Base-by-base conservation (phyloP, 2,888 invertebrate genomes). In the Nemotelus pantherinus region DNA sequence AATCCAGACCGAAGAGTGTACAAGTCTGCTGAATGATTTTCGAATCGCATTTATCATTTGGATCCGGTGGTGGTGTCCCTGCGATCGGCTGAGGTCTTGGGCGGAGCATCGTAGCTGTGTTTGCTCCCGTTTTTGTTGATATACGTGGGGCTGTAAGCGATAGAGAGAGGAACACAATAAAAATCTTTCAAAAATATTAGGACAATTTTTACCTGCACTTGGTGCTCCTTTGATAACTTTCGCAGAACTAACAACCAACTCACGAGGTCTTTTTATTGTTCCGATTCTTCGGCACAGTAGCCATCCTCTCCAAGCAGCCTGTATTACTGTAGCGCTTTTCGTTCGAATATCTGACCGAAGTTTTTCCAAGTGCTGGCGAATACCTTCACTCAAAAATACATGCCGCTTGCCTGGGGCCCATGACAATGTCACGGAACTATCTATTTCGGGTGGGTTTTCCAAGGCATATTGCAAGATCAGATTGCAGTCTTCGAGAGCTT, bases 371-470 rank as follows among this genome's bases (percentile, higher is more conserved):
- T 95, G 95, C 88, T 97, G 96, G 4, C 96, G 90, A 84, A 96
- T 95, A 47, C 95, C 95, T 88, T 97, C 97, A 88, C 96, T 97
- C 79, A 97, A 91, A 87, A 98, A 98, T 65, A 97, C 95, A 87
- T 98, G 97, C 2, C 96, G 90, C 86, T 96, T 95, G 80, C 98
- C 98, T 67, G 95, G 90, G 45, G 96, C 95, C 95, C 97, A 97
- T 84, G 94, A 93, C 65, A 93, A 91, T 3, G 91, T 91, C 2
- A 92, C 90, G 0, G 89, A 85, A n/a, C 92, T 92, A 58, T 89
- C 89, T 70, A 88, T 82, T 80, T 84, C 85, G 48, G 90, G 88
- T 77, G 90, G 89, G 82, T 90, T 89, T 82, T 92, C 92, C 83
- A 92, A 89, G 64, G 92, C 93, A 83, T 91, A 91, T 83, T 93